These are phyloP conservation scores for Empidonax alnorum DNA, from an alignment of 2,113 vertebrate species.

Conservation along the genomic window DNA sequence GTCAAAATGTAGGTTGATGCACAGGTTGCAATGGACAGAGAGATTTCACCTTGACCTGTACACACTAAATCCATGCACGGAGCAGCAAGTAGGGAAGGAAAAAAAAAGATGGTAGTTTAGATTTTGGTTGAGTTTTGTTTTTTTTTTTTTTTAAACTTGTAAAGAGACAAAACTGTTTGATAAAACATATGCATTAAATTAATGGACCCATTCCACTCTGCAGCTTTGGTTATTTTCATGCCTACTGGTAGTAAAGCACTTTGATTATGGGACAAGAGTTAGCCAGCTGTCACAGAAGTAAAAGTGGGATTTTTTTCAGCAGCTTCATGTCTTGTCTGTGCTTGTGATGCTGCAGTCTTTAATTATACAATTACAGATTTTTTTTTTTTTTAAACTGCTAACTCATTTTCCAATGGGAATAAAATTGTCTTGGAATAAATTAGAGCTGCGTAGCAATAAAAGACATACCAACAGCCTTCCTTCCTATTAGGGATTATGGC, in stretches of 20 bases:
- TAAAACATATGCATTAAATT: not conserved
- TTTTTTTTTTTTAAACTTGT: not conserved
- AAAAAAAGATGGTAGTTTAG: not conserved
- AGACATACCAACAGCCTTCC: not conserved
- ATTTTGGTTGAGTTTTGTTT: not conserved
- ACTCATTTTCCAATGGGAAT: not conserved
- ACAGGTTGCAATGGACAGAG: not conserved
- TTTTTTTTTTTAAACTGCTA: not conserved
- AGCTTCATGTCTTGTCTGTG: not conserved
- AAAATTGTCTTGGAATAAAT: not conserved
- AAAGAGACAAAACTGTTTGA: not conserved
- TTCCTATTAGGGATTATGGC: not conserved
- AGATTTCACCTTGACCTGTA: not conserved
- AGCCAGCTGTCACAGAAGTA: not conserved
- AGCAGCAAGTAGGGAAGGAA: not conserved
- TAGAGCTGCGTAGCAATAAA: not conserved
- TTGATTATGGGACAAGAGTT: not conserved
- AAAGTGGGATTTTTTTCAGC: not conserved
- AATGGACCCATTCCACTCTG: not conserved
- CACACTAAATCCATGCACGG: not conserved
- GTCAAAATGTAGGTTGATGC: not conserved
- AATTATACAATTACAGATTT: not conserved
- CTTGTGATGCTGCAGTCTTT: not conserved
- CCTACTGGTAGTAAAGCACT: not conserved
- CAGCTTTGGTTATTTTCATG: not conserved